Percentiles rank a stretch among this genome's conserved stretches.
Conservation (phyloP, 1,140 invertebrate genomes). For the Halesus radiatus region DNA sequence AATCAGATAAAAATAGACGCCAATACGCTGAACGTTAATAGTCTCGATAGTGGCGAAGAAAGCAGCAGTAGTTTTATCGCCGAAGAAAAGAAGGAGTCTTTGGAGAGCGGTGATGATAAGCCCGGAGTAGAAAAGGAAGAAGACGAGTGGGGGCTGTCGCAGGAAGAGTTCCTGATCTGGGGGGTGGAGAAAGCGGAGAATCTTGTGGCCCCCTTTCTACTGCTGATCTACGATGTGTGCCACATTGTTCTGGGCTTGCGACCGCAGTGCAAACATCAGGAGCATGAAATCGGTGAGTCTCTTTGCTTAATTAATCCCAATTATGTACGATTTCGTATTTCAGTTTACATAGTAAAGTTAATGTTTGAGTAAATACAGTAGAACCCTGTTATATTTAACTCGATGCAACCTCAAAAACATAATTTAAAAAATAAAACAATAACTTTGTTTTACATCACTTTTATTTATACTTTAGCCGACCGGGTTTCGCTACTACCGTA, state of each 20-base stretch:
- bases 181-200: constrained; percentile 77
- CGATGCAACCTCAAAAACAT: too few relatives aligned
- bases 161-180: constrained; percentile 90
- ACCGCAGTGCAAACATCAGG: constrained; percentile 84
- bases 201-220: constrained; percentile 80
- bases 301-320: neutral
- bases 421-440: too few relatives aligned
- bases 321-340: too few relatives aligned
- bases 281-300: constrained; percentile 78
- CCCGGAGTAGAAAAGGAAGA: constrained; percentile 32
- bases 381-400: too few relatives aligned
- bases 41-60: neutral
- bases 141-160: constrained; percentile 64
- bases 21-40: neutral
- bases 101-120: constrained; percentile 1
- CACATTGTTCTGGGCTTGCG: constrained; percentile 89
- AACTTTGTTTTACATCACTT: too few relatives aligned
- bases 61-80: neutral
- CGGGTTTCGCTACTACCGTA: too few relatives aligned
- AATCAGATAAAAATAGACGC: neutral
- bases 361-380: too few relatives aligned
- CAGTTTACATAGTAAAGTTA: too few relatives aligned
- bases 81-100: constrained; percentile 12
- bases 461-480: too few relatives aligned
- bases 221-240: constrained; percentile 87